Percentiles rank a stretch among this genome's conserved stretches.
phyloP scores from a whole-genome alignment of 1,140 invertebrate species.

The Hypsibius dujardini region DNA sequence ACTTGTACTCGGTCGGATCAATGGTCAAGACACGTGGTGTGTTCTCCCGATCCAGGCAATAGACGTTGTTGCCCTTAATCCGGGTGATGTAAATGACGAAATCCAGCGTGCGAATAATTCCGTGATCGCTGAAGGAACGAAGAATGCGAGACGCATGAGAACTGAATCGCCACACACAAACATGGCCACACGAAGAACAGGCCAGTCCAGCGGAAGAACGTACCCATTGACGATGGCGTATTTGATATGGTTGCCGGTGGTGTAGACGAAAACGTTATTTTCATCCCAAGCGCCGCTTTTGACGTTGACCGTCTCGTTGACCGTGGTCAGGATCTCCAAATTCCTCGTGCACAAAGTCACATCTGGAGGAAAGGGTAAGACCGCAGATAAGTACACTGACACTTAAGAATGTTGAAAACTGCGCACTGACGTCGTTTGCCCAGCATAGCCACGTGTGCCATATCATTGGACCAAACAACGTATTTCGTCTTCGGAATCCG shows the following conservation, averaged over 20 bases:
- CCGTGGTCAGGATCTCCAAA: constrained; percentile 68
- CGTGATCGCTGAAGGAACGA: constrained; percentile 54
- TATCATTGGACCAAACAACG: constrained; percentile 88
- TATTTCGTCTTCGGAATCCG: constrained; percentile 83
- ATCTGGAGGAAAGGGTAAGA: constrained; percentile 24
- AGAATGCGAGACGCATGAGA: no score
- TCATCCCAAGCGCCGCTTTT: constrained; percentile 98
- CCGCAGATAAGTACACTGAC: constrained; percentile 16
- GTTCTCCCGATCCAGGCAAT: constrained; percentile 84
- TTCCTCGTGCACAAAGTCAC: constrained; percentile 77
- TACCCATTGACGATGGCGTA: constrained; percentile 75
- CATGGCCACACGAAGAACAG: no score
- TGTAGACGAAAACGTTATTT: constrained; percentile 90
- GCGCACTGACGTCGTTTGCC: constrained; percentile 55
- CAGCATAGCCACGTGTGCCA: constrained; percentile 77
- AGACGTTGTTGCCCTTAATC: constrained; percentile 72
- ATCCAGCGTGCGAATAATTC: constrained; percentile 91
- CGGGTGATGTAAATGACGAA: constrained; percentile 88
- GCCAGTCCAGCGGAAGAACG: constrained; percentile 21
- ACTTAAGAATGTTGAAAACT: neutral
- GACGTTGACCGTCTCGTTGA: constrained; percentile 85
- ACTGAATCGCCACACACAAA: no score
- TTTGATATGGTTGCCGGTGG: constrained; percentile 97
- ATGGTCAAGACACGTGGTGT: constrained; percentile 72
- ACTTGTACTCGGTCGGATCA: constrained; percentile 93